These are phyloP conservation scores for Pseudomyrmex pallidus DNA, from an alignment of 1,140 invertebrate genomes.

Conservation along the genomic window DNA sequence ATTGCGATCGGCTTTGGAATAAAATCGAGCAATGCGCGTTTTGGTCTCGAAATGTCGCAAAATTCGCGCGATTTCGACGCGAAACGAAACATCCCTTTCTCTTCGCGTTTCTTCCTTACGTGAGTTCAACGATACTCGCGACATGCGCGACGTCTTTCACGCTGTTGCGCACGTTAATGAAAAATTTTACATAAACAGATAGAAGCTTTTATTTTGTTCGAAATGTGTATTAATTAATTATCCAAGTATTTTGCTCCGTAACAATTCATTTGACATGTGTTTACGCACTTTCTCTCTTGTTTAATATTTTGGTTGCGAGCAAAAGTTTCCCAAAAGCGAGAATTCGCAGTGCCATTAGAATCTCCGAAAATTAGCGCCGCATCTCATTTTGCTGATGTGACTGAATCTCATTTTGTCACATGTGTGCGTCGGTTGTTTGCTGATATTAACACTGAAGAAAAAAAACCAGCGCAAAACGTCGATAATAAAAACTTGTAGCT, in stretches of 20 bases:
- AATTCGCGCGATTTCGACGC: conserved; percentile 16
- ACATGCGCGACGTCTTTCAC: not conserved
- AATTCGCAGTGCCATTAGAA: not conserved
- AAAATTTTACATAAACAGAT: no score
- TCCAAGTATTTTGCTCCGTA: no score
- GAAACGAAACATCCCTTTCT: conserved; percentile 40
- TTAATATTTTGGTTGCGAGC: not conserved
- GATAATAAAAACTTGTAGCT: no score
- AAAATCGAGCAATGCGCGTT: no score
- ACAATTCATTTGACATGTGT: no score
- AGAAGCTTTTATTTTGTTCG: no score
- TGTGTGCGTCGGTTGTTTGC: not conserved
- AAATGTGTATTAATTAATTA: no score
- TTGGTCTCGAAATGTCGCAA: not conserved
- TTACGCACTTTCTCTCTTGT: not conserved
- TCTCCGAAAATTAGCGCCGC: not conserved
- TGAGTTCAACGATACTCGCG: not conserved
- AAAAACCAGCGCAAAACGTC: not conserved
- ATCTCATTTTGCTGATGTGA: not conserved
- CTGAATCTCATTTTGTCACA: not conserved
- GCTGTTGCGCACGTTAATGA: not conserved
- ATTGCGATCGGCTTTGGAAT: not conserved
- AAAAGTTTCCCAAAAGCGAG: not conserved
- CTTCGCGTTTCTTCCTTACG: not conserved
- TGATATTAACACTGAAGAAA: not conserved